Conservation (phyloP, 1,140 invertebrate species). For the Philopotamus ludificatus region DNA sequence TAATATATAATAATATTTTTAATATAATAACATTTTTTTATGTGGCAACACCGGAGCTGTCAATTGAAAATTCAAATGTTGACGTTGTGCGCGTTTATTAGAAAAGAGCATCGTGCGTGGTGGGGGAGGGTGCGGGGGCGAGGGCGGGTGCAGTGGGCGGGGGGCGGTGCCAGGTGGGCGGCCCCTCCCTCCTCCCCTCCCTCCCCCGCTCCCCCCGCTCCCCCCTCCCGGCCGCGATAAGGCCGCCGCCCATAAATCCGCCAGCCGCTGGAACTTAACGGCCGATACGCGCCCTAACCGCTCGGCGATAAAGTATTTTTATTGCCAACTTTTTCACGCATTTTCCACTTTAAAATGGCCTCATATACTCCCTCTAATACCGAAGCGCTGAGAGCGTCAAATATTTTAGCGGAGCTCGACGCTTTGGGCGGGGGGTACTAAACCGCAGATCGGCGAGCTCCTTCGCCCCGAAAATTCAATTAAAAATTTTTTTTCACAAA, state of each 20-base stretch:
- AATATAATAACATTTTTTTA: too few species aligned
- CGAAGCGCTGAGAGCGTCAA: neutral
- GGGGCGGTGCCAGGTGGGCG: conserved; percentile 13
- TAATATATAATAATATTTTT: too few species aligned
- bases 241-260: conserved; percentile 30
- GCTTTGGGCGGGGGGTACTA: too few species aligned
- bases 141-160: neutral
- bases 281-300: conserved; percentile 22
- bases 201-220: too few species aligned
- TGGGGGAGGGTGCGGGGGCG: neutral
- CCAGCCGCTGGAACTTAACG: conserved; percentile 17
- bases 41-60: too few species aligned
- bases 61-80: too few species aligned
- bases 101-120: conserved; percentile 11
- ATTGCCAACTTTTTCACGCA: conserved; percentile 34
- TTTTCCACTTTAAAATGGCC: conserved; percentile 36
- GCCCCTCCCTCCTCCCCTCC: neutral
- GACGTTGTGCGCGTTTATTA: too few species aligned
- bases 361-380: neutral
- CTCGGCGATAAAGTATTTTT: conserved; percentile 37
- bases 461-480: too few species aligned
- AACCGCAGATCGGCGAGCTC: too few species aligned
- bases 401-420: neutral
- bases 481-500: too few species aligned
- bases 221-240: conserved; percentile 17